Evolutionary conservation across 2,797 vertebrate species (phyloP), one percentile per base, ranked within the genome.

Genomic region (Xerus rutilus): DNA sequence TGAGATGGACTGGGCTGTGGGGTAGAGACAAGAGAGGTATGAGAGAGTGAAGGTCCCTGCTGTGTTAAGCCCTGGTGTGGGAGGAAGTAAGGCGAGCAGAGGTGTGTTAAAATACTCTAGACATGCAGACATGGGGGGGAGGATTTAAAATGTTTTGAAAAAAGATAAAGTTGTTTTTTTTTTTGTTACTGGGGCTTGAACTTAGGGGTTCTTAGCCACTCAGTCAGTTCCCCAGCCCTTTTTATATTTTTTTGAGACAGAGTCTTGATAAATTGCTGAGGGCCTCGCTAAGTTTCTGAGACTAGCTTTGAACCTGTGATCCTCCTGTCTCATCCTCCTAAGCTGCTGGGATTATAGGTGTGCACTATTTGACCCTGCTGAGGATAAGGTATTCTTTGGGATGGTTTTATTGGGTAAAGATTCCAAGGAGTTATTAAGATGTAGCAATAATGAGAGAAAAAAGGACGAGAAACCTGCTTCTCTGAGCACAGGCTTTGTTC

Each of bases 401-500:
- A 0, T 49, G 11, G 7, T 96, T 86, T 96, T 78, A 81, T 77
- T 76, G 45, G 28, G 25, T 59, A 69, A 67, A 65, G 35, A 25
- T 91, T 45, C 70, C 20, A 57, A 87, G 45, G 70, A 83, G 25
- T 89, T 89, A 93, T 45, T 78, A 62, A 64, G 77, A 69, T 43
- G 10, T 12, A 83, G 74, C 0, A 0, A 11, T 87, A 43, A 32
- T 65, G 64, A 95, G 43, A 57, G 30, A 45, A 83, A 69, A 69
- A 83, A 89, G 78, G 77, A 64, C 52, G 32, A 73, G 62, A 70
- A 78, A n/a, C 30, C 5, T 28, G 21, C 15, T 35, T 76, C 70
- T 88, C 49, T 54, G 82, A 95, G 83, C 39, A 25, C 28, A 76
- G 97, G 82, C 89, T 77, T 78, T 97, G 77, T 95, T 87, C 95